Conservation (phyloP, 2,113 vertebrate genomes). For the Crotalus viridis region DNA sequence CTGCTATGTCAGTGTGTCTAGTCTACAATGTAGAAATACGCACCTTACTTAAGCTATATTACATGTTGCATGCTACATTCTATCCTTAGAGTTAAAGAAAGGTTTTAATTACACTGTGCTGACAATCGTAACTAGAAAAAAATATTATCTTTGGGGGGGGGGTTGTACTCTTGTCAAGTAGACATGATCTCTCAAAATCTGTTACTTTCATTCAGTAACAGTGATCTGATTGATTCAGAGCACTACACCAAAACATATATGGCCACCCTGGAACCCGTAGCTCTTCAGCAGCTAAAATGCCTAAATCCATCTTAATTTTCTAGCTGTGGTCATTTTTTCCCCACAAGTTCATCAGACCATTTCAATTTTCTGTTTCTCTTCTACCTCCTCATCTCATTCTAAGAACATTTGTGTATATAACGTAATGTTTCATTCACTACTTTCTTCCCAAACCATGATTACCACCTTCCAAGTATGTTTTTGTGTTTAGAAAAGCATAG, state of each 20-base stretch:
- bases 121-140: background rate
- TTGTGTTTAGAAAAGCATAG: background rate
- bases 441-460: background rate
- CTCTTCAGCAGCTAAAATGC: background rate
- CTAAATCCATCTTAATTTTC: background rate
- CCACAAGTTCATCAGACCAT: background rate
- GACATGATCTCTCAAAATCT: background rate
- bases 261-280: background rate
- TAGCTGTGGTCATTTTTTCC: background rate
- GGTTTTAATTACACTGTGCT: background rate
- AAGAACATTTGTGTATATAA: background rate
- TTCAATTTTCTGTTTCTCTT: background rate
- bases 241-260: background rate
- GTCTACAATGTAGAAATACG: background rate
- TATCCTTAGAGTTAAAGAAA: background rate
- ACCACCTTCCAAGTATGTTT: background rate
- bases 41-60: background rate
- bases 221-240: background rate
- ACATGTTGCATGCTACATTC: background rate
- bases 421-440: background rate
- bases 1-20: background rate
- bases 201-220: background rate
- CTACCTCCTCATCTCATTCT: background rate
- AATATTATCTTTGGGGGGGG: background rate
- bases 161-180: background rate